Evolutionary conservation across 2,888 invertebrate species (phyloP).

Genomic region (Imbricaverruca yamaguchii): DNA sequence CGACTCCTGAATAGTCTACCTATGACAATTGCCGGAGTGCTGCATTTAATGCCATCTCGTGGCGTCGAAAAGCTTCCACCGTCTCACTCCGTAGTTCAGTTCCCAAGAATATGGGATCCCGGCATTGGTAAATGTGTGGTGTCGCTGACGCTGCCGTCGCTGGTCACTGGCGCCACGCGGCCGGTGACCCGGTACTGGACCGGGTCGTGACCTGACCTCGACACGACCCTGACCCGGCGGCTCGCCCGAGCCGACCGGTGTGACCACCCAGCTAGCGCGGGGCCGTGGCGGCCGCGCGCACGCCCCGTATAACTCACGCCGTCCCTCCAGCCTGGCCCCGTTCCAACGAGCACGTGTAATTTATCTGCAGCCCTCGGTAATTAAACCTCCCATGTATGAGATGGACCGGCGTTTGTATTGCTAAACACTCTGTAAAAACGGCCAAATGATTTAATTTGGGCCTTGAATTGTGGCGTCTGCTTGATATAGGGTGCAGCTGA

Average conservation of each 20-base stretch:
- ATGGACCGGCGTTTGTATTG: constrained; percentile 6
- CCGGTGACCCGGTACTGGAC: no score
- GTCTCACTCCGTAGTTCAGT: no score
- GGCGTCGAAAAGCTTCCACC: no score
- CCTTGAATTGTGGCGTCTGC: not conserved
- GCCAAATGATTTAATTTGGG: constrained; percentile 12
- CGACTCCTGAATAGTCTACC: no score
- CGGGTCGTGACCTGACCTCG: no score
- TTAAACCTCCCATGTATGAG: constrained; percentile 15
- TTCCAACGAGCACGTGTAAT: not conserved
- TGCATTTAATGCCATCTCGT: no score
- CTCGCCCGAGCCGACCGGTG: not conserved
- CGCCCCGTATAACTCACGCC: not conserved
- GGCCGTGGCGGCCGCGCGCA: not conserved
- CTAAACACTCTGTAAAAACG: constrained; percentile 11
- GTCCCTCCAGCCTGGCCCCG: not conserved
- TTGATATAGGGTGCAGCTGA: not conserved
- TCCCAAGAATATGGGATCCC: no score
- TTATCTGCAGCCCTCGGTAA: not conserved
- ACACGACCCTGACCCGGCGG: no score
- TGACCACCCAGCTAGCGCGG: not conserved
- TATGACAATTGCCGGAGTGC: no score
- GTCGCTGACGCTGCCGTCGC: no score
- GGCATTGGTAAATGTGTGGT: no score
- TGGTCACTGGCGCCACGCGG: no score